Conservation (phyloP, 2,797 vertebrate species). For the Eulemur albifrons region DNA sequence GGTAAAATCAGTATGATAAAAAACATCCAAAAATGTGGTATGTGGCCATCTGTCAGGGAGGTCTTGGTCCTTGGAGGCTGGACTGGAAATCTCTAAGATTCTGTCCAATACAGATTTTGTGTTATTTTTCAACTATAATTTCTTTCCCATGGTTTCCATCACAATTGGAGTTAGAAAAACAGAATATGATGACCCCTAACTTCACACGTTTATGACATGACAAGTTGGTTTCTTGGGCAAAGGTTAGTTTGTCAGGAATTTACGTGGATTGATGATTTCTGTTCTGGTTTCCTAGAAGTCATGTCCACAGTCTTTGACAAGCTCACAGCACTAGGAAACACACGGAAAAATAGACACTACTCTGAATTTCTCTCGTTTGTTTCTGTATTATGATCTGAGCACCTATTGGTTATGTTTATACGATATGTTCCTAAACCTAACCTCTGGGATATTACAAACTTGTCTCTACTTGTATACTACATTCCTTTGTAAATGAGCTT, state of each 20-base stretch:
- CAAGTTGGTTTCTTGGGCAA: background rate
- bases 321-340: background rate
- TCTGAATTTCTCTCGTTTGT: background rate
- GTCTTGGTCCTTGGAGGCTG: background rate
- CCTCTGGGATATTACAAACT: background rate
- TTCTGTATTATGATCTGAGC: background rate
- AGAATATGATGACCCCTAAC: background rate
- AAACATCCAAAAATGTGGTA: background rate
- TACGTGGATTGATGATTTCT: background rate
- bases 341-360: background rate
- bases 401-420: background rate
- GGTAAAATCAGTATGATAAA: background rate
- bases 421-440: background rate
- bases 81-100: background rate
- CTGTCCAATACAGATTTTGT: background rate
- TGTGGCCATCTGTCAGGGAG: background rate
- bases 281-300: background rate
- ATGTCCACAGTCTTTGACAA: background rate
- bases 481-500: constrained; percentile 15
- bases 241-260: background rate
- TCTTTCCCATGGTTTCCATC: background rate
- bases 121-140: background rate
- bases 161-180: background rate
- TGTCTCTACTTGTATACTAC: background rate
- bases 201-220: background rate